These are phyloP conservation scores for Galerucella nymphaeae DNA, from an alignment of 2,888 invertebrate species.

Conservation along the genomic window DNA sequence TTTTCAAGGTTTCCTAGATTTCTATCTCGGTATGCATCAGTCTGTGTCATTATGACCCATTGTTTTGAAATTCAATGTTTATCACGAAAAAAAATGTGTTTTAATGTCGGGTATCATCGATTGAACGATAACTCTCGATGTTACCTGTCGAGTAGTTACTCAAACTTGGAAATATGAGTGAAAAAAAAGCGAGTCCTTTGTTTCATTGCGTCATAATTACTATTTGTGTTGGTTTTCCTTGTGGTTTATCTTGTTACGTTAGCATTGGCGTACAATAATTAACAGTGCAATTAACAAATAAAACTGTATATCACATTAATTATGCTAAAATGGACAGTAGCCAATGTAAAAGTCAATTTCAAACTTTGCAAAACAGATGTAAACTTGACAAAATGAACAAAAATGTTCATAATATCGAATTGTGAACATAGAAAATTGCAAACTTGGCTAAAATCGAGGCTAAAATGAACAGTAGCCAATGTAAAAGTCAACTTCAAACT, in stretches of 20 bases:
- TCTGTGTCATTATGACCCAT: slow-evolving; percentile 59
- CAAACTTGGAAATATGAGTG: slow-evolving; percentile 16
- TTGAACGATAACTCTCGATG: slow-evolving; percentile 33
- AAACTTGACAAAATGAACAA: too few species aligned
- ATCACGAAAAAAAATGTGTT: slow-evolving; percentile 51
- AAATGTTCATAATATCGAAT: too few species aligned
- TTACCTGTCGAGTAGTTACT: slow-evolving; percentile 36
- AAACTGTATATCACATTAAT: too few species aligned
- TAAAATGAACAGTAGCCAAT: too few species aligned
- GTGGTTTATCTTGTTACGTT: slow-evolving; percentile 11
- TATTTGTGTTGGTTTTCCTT: neutral
- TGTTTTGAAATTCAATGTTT: slow-evolving; percentile 55
- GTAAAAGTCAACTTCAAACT: too few species aligned
- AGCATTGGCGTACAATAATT: slow-evolving; percentile 2
- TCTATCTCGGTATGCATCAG: slow-evolving; percentile 56
- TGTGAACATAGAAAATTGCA: too few species aligned
- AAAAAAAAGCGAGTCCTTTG: slow-evolving; percentile 13
- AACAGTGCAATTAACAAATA: neutral
- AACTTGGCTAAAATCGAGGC: too few species aligned
- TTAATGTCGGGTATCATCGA: slow-evolving; percentile 37
- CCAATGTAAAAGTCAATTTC: too few species aligned
- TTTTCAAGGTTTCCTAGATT: slow-evolving; percentile 44
- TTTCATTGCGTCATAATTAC: slow-evolving; percentile 9
- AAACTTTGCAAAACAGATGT: too few species aligned
- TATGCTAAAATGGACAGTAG: too few species aligned